These are phyloP conservation scores for Drosophila jambulina DNA, from an alignment of 1,140 invertebrate genomes.

Conservation along the genomic window DNA sequence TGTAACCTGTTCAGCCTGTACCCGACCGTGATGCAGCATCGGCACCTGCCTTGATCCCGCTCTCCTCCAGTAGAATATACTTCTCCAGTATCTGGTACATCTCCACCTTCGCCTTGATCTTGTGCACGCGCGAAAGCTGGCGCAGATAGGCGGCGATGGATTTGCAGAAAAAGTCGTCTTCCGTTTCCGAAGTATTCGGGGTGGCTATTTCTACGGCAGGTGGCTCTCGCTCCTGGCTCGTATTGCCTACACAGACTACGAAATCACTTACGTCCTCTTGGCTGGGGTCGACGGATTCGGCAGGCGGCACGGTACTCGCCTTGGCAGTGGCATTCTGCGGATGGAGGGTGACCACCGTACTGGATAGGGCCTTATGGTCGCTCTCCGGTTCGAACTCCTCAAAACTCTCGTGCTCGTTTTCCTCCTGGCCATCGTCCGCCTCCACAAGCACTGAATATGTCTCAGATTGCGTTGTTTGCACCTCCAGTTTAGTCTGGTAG, in stretches of 20 bases:
- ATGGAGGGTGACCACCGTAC: conserved; percentile 41
- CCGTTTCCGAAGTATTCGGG: conserved; percentile 50
- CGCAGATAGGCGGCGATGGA: conserved; percentile 70
- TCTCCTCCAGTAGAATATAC: conserved; percentile 76
- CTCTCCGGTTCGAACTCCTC: conserved; percentile 45
- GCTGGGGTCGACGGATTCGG: conserved; percentile 14
- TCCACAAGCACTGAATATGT: conserved; percentile 70
- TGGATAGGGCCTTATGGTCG: conserved; percentile 46
- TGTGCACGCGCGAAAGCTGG: conserved; percentile 73
- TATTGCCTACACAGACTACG: conserved; percentile 54
- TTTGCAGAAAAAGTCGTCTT: conserved; percentile 81
- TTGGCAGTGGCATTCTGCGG: conserved; percentile 18
- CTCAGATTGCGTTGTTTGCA: conserved; percentile 64
- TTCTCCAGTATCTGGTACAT: conserved; percentile 82
- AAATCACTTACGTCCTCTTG: conserved; percentile 55
- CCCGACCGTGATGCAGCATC: not conserved
- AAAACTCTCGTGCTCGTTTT: conserved; percentile 40
- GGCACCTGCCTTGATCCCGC: conserved; percentile 12
- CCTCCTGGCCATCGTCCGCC: conserved; percentile 63
- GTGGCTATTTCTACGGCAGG: not conserved
- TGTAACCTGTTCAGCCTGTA: conserved; percentile 45
- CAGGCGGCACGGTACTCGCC: not conserved
- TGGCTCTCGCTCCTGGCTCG: conserved; percentile 17
- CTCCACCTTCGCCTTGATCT: conserved; percentile 83
- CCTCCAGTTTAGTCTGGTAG: conserved; percentile 61